A percentile compares a stretch with the other conserved stretches of the same genome.
Conservation (phyloP, 53 echinoderm and acorn worm species). For the Holothuria scabra region DNA sequence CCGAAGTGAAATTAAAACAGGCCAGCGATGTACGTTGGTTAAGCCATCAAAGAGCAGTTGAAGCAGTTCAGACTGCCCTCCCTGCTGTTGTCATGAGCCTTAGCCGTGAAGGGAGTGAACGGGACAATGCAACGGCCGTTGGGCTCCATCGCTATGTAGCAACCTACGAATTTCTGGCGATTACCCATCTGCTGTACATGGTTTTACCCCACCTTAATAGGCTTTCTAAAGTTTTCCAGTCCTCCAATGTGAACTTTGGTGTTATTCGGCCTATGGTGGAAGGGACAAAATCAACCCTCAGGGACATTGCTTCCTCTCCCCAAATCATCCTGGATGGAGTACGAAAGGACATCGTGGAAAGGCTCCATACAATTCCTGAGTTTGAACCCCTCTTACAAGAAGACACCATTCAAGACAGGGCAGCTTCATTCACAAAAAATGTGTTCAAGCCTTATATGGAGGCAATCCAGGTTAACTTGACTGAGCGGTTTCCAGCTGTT, state of each 20-base stretch:
- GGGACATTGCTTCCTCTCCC: background rate
- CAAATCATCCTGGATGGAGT: background rate
- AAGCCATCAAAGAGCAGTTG: no score
- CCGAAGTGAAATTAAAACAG: no score
- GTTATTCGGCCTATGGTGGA: conserved; percentile 13
- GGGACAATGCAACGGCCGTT: no score
- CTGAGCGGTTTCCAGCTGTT: background rate
- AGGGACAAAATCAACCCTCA: conserved; percentile 26
- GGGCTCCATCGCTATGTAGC: no score
- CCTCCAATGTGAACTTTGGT: conserved; percentile 1
- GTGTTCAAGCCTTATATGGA: conserved; percentile 3
- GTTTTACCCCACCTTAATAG: conserved; percentile 29
- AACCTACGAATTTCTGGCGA: no score
- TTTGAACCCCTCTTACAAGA: background rate
- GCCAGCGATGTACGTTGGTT: no score
- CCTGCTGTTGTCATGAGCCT: no score
- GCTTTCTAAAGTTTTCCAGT: conserved; percentile 33
- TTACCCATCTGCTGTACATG: conserved; percentile 13
- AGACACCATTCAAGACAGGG: background rate
- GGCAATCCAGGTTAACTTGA: conserved; percentile 13
- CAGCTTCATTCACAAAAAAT: conserved; percentile 13
- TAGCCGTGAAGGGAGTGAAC: no score
- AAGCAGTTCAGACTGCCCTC: no score
- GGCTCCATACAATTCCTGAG: conserved; percentile 1
- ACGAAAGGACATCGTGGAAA: background rate